A percentile compares a stretch with the other conserved stretches of the same genome.
Evolutionary conservation across 2,113 vertebrate genomes (phyloP).

Genomic region (Pseudolaguvia tuberculata): DNA sequence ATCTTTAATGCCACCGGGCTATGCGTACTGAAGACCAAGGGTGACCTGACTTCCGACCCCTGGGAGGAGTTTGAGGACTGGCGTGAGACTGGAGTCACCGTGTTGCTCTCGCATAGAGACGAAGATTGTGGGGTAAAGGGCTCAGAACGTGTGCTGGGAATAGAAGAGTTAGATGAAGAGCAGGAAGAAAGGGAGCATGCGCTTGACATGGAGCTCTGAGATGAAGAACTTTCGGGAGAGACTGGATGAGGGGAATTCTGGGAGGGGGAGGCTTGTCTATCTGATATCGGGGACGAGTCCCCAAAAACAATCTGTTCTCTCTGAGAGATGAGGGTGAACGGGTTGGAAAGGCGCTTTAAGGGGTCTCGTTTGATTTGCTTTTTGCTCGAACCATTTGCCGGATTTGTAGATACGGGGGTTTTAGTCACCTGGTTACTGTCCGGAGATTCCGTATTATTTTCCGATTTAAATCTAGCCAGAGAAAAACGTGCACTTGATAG

Average conservation of each 20-base stretch:
- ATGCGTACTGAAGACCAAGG: constrained; percentile 78
- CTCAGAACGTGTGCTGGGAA: constrained; percentile 50
- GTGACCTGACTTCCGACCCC: constrained; percentile 52
- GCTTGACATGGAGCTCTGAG: constrained; percentile 60
- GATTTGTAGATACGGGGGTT: constrained; percentile 23
- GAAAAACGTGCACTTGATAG: constrained; percentile 57
- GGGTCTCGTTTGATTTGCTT: constrained; percentile 44
- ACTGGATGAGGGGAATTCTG: constrained; percentile 18
- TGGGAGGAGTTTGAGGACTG: constrained; percentile 53
- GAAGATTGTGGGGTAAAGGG: constrained; percentile 55
- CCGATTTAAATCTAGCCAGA: constrained; percentile 58
- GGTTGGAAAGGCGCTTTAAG: constrained; percentile 46
- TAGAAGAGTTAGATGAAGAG: constrained; percentile 44
- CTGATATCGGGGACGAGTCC: constrained; percentile 20
- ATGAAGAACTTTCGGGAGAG: constrained; percentile 34
- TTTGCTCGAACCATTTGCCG: constrained; percentile 28
- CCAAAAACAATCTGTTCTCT: constrained; percentile 59
- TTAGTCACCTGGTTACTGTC: constrained; percentile 48
- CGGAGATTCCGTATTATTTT: constrained; percentile 54
- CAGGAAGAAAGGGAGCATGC: constrained; percentile 49
- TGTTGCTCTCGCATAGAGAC: constrained; percentile 54
- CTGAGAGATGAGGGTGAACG: constrained; percentile 51
- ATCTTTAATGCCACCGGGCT: constrained; percentile 79
- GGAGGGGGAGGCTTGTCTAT: constrained; percentile 15
- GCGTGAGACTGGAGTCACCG: constrained; percentile 18